phyloP scores from a whole-genome alignment of 2,113 vertebrate species.

The Reinhardtius hippoglossoides region DNA sequence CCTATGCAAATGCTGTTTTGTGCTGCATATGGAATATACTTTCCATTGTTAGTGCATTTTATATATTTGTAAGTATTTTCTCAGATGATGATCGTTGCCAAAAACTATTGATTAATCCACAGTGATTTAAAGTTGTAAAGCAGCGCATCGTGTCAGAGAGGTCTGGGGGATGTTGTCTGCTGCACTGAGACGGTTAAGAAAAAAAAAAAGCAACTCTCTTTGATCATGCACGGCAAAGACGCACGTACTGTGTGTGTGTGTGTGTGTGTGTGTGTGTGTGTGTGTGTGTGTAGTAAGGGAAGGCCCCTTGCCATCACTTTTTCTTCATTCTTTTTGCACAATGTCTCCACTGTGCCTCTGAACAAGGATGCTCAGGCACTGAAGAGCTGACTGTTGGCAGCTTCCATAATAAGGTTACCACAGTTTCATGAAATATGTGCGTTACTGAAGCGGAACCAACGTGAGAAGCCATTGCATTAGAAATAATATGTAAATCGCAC shows the following conservation, averaged over 20 bases:
- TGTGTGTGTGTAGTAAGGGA: conserved; percentile 10
- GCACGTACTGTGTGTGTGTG: background rate
- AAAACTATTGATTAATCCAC: background rate
- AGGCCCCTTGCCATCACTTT: conserved; percentile 16
- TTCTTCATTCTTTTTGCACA: background rate
- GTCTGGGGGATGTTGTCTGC: conserved; percentile 10
- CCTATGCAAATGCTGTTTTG: no score
- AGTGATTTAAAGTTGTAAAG: background rate
- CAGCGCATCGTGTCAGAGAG: background rate
- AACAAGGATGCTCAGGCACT: conserved; percentile 19
- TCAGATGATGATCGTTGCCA: no score
- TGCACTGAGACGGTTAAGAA: conserved; percentile 20
- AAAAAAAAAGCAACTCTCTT: conserved; percentile 59
- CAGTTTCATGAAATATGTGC: conserved; percentile 22
- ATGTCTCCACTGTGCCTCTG: conserved; percentile 12
- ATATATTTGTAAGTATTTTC: background rate
- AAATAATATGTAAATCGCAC: conserved; percentile 36
- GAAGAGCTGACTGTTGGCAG: conserved; percentile 31
- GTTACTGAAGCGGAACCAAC: conserved; percentile 8
- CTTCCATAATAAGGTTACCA: conserved; percentile 19
- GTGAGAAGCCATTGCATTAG: conserved; percentile 29
- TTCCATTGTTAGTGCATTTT: background rate
- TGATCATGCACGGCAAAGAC: conserved; percentile 21
- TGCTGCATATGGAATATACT: background rate
- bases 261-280: background rate